phyloP scores from a whole-genome alignment of 2,113 vertebrate species.

The Butorides virescens region DNA sequence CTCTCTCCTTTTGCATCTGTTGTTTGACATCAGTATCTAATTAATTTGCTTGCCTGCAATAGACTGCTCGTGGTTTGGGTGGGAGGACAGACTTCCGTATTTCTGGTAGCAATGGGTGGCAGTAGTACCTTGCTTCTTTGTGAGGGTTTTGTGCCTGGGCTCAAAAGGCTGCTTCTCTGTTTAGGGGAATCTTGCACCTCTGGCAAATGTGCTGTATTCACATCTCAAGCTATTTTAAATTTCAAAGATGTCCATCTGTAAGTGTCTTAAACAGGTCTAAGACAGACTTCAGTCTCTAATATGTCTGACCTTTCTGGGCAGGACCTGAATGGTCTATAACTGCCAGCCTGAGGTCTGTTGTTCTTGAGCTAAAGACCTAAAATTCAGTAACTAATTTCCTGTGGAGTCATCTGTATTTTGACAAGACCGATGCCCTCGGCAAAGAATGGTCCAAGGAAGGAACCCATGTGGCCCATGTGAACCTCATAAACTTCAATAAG shows the following conservation, averaged over 20 bases:
- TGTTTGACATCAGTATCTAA: neutral
- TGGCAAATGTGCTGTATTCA: neutral
- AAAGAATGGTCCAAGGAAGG: neutral
- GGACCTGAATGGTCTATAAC: neutral
- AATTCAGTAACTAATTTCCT: neutral
- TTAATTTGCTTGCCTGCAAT: neutral
- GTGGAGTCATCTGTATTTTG: neutral
- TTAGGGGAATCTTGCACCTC: neutral
- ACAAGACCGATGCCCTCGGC: neutral
- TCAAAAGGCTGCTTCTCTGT: neutral
- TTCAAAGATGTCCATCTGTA: neutral
- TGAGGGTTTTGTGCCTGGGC: neutral
- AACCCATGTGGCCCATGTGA: neutral
- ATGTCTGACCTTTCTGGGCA: neutral
- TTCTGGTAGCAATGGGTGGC: neutral
- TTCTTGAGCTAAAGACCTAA: neutral
- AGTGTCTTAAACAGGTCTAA: neutral
- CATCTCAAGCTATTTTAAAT: neutral
- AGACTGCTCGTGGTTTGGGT: neutral
- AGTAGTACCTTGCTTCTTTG: neutral
- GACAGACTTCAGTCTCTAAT: neutral
- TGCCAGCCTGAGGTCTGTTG: neutral
- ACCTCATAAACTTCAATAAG: neutral
- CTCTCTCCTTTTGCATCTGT: neutral
- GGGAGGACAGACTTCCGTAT: neutral